Evolutionary conservation across 2,888 invertebrate genomes (phyloP).

Genomic region (Pyrgus malvae): DNA sequence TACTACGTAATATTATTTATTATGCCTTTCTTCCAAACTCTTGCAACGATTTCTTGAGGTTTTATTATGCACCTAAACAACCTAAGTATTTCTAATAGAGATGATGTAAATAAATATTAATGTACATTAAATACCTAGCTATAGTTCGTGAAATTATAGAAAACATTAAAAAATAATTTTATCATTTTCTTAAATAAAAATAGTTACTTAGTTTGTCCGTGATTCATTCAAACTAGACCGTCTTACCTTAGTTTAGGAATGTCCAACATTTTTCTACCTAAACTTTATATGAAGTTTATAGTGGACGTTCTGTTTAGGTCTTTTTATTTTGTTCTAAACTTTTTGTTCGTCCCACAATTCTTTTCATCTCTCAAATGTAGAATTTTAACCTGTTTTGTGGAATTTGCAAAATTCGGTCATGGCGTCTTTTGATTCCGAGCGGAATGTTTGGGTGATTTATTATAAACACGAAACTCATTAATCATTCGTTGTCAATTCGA

Average conservation of each 20-base stretch:
- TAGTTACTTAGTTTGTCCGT: no score
- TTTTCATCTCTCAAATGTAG: not conserved
- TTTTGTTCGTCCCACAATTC: constrained; percentile 2
- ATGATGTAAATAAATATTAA: no score
- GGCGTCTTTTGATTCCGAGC: constrained; percentile 18
- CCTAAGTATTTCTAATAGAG: no score
- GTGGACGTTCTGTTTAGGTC: constrained; percentile 23
- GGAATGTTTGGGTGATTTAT: constrained; percentile 23
- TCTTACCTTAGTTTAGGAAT: constrained; percentile 2
- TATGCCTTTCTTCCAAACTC: no score
- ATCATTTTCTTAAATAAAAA: no score
- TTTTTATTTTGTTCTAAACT: constrained; percentile 24
- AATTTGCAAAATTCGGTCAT: constrained; percentile 16
- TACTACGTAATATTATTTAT: no score
- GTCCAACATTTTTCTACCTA: constrained; percentile 10
- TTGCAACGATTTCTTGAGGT: no score
- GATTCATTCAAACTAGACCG: no score
- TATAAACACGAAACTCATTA: constrained; percentile 48
- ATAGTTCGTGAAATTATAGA: no score
- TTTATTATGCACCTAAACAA: no score
- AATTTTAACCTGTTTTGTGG: constrained; percentile 2
- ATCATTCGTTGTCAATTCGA: constrained; percentile 69
- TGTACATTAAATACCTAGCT: no score
- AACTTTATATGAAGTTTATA: constrained; percentile 10
- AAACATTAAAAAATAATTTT: no score